phyloP scores from a whole-genome alignment of 2,888 invertebrate species.

The Harpalus rubripes region DNA sequence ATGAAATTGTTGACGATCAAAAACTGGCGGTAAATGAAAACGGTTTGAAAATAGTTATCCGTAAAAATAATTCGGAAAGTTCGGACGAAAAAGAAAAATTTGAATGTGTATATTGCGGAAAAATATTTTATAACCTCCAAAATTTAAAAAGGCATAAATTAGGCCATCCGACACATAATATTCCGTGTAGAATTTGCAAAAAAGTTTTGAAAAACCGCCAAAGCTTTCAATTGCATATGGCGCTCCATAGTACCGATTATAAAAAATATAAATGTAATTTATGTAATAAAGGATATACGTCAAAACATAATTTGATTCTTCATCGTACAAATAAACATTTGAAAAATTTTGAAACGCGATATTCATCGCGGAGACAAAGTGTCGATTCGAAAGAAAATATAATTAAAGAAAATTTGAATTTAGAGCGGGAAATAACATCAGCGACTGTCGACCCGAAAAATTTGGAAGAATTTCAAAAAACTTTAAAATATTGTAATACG shows the following conservation, averaged over 20 bases:
- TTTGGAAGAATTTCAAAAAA: neutral
- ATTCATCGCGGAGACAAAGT: neutral
- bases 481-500: neutral
- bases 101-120: neutral
- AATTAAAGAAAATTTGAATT: neutral
- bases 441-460: neutral
- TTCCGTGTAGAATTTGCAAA: neutral
- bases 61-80: neutral
- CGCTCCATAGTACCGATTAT: neutral
- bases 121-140: neutral
- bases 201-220: neutral
- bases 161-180: neutral
- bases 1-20: neutral
- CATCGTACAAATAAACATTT: neutral
- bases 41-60: conserved; percentile 1
- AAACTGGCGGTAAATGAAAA: neutral
- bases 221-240: neutral
- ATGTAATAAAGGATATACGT: neutral
- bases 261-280: conserved; percentile 1
- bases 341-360: neutral
- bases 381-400: neutral
- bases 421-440: too few species aligned
- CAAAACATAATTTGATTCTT: neutral
- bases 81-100: neutral
- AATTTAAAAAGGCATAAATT: neutral